Base-by-base conservation (phyloP, 1,140 invertebrate genomes). In the Apolygus lucorum region DNA sequence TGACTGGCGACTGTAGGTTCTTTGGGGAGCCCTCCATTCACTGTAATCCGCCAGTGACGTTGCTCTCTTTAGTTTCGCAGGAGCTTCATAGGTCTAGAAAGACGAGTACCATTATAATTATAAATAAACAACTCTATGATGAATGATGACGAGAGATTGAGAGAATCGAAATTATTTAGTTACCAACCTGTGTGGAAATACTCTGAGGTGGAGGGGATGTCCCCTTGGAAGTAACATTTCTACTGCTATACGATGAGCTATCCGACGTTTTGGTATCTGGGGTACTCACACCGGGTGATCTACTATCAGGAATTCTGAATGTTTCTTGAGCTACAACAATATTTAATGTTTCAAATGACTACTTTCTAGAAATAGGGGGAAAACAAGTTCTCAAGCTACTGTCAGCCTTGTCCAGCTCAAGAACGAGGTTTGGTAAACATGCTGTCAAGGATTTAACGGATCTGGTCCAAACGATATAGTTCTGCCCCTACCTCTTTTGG, bases 141-240 rank as follows among this genome's bases (percentile, higher is more conserved):
- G n/a, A n/a, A n/a, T n/a, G n/a, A n/a, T n/a, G n/a, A n/a, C n/a
- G n/a, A n/a, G n/a, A n/a, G n/a, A n/a, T n/a, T n/a, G n/a, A n/a
- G n/a, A n/a, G n/a, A n/a, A 62, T 62, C 54, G 4, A n/a, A 11
- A 62, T n/a, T 8, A 25, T 62, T 14, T 62, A 11, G 4, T 14
- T 62, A 14, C 14, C 80, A 84, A 92, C 91, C 84, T 93, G 91
- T 27, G 91, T 93, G 27, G 90, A 90, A 74, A 91, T 91, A 77
- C 83, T 90, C 79, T 93, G 91, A 4, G 91, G 91, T 42, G 90
- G 89, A 65, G 91, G 91, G 22, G 91, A 93, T 24, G 91, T 93
- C 70, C 90, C 90, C 49, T 84, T 89, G 42, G 85, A 85, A n/a
- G 71, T 75, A 24, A 76, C 73, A n/a, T 64, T 79, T 73, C 76